Evolutionary conservation across 2,113 vertebrate species (phyloP), one percentile per base, ranked within the genome.

Genomic region (Gambusia affinis): DNA sequence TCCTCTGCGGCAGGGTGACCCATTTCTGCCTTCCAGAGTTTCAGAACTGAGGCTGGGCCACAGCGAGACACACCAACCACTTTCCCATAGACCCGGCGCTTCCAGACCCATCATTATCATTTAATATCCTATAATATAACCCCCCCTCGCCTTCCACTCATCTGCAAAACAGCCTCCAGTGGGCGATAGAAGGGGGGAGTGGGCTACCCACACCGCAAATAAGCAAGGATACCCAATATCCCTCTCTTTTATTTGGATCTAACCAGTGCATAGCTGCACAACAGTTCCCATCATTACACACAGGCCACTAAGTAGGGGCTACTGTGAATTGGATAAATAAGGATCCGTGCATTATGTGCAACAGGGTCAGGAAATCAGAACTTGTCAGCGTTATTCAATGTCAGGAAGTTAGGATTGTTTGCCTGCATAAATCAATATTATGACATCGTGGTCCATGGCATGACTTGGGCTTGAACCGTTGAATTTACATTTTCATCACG

Each of bases 121-220:
- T 94, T 94, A 94, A 95, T 94, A 94, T 93, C 89, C 93, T 89
- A 93, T 94, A 93, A 95, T 94, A 93, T 91, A 92, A 85, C 75
- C 76, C 83, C 84, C 37, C 60, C 27, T 61, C 27, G 8, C 60
- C 79, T 35, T 73, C 65, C 78, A 81, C 79, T 89, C 80, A 87
- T 82, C 87, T 89, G 86, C 89, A 93, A 85, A 85, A 89, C 84
- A 92, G 82, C 87, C 89, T 90, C 82, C 85, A 85, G 80, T 67
- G 83, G 67, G 81, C 83, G 86, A 72, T 61, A 15, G 65, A 70
- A 63, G 61, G 79, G 74, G 80, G 80, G 86, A 62, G 83, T 88
- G 87, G 88, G 81, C 81, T 88, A 84, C 88, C 81, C 91, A 78
- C 83, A 89, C 90, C 86, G 51, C 93, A 94, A 92, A 95, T 92